Percentiles rank a stretch among this genome's conserved stretches.
Conservation (phyloP, 2,113 vertebrate species). For the Solea solea region DNA sequence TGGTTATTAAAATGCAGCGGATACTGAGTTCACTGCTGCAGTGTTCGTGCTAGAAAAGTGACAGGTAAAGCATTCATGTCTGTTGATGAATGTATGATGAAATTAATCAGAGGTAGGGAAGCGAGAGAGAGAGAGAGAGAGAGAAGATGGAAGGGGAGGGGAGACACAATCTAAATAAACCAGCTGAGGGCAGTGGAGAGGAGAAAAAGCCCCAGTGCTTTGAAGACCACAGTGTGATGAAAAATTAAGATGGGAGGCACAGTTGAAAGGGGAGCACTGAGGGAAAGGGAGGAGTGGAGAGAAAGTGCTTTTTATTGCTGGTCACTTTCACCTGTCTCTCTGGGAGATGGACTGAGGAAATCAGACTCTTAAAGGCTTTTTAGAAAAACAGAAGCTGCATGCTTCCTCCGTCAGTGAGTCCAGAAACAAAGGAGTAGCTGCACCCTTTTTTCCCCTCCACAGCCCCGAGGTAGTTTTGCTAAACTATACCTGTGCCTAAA, state of each 20-base stretch:
- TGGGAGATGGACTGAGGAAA: conserved; percentile 62
- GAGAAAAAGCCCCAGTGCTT: conserved; percentile 27
- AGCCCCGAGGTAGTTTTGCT: conserved; percentile 11
- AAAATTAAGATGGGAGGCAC: conserved; percentile 55
- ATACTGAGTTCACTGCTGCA: too few species aligned
- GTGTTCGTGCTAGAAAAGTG: not conserved
- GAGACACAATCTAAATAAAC: conserved; percentile 48
- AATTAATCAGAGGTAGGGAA: not conserved
- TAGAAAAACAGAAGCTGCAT: conserved; percentile 33
- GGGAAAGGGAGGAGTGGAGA: not conserved
- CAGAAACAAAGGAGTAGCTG: conserved; percentile 23
- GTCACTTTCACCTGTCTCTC: conserved; percentile 65
- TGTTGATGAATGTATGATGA: conserved; percentile 3
- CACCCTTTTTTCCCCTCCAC: not conserved
- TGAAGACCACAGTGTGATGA: conserved; percentile 51
- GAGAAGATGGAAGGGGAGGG: conserved; percentile 13
- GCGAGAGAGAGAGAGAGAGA: conserved; percentile 1
- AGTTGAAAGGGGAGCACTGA: conserved; percentile 22
- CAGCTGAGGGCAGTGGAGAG: conserved; percentile 52
- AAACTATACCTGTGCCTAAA: conserved; percentile 22
- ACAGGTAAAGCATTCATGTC: not conserved
- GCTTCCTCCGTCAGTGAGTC: conserved; percentile 26
- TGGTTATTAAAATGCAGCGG: not conserved
- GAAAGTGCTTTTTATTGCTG: conserved; percentile 59
- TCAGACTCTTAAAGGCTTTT: conserved; percentile 46